These are phyloP conservation scores for Australoheros facetus DNA, from an alignment of 2,797 vertebrate species.

Conservation along the genomic window DNA sequence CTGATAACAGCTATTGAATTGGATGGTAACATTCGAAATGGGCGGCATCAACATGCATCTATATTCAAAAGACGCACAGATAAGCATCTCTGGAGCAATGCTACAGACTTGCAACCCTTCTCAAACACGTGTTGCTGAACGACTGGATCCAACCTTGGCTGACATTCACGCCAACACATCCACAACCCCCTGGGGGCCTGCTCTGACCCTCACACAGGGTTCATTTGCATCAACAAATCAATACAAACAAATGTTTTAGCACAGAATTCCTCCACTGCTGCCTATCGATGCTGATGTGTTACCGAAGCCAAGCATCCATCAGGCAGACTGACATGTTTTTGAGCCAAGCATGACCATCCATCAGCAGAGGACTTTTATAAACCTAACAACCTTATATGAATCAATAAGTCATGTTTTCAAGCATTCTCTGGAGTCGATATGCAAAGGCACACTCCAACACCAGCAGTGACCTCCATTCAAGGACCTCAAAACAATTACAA, in stretches of 20 bases:
- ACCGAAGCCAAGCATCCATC: constrained; percentile 62
- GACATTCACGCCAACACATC: constrained; percentile 69
- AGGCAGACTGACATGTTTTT: constrained; percentile 49
- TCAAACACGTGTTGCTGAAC: constrained; percentile 48
- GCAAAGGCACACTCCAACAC: constrained; percentile 28
- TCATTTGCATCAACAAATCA: constrained; percentile 72
- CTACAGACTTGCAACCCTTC: background rate
- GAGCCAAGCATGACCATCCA: constrained; percentile 55
- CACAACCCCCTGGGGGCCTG: constrained; percentile 30
- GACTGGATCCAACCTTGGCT: constrained; percentile 69
- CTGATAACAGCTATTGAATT: background rate
- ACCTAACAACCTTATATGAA: constrained; percentile 62
- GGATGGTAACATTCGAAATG: background rate
- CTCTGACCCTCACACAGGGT: constrained; percentile 52
- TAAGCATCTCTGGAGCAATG: background rate
- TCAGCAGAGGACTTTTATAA: constrained; percentile 61
- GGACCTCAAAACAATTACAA: constrained; percentile 44
- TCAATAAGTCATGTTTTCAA: constrained; percentile 71
- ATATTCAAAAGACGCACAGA: background rate
- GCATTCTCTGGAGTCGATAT: constrained; percentile 49
- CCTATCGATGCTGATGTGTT: constrained; percentile 64
- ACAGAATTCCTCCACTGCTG: constrained; percentile 50
- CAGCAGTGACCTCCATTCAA: constrained; percentile 59
- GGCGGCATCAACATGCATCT: background rate
- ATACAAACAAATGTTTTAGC: constrained; percentile 68